A percentile compares a stretch with the other conserved stretches of the same genome.
These are phyloP conservation scores for Cheilosia variabilis DNA, from an alignment of 2,888 invertebrate species.

Conservation along the genomic window DNA sequence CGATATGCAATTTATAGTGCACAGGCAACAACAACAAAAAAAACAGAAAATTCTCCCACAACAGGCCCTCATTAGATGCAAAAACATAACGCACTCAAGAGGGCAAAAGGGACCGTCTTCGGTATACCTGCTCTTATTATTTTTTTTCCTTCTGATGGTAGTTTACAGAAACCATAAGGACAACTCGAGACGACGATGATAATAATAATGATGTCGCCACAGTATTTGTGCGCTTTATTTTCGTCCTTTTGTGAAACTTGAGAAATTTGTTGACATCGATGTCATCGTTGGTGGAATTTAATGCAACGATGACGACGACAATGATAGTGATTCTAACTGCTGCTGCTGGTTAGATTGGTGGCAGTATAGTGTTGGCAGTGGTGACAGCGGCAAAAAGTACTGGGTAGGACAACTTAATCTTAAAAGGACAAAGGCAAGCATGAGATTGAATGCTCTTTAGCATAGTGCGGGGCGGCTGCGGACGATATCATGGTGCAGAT, in stretches of 20 bases:
- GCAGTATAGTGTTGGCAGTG: conserved; percentile 21
- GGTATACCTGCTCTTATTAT: conserved; percentile 26
- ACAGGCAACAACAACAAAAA: conserved; percentile 1
- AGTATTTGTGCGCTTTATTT: conserved; percentile 62
- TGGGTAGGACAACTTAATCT: conserved; percentile 64
- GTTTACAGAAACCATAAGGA: conserved; percentile 46
- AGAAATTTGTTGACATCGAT: conserved; percentile 76
- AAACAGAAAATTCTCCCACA: conserved; percentile 45
- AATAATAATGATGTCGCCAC: conserved; percentile 74
- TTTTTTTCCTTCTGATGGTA: conserved; percentile 26
- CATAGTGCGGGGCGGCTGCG: conserved; percentile 3
- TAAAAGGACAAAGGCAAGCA: conserved; percentile 52
- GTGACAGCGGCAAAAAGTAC: conserved; percentile 8
- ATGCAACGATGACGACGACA: conserved; percentile 65
- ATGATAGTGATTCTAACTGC: conserved; percentile 48
- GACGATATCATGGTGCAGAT: conserved; percentile 50
- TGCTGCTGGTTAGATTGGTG: conserved; percentile 31
- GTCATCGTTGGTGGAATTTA: conserved; percentile 74
- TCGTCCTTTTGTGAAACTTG: conserved; percentile 74
- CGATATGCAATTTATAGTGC: conserved; percentile 63
- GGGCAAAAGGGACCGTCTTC: conserved; percentile 47
- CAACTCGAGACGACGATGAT: conserved; percentile 73
- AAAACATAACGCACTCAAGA: conserved; percentile 70
- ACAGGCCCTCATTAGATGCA: conserved; percentile 68
- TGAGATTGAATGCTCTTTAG: conserved; percentile 34